These are phyloP conservation scores for Nestor notabilis DNA, from an alignment of 2,113 vertebrate species.

Conservation along the genomic window DNA sequence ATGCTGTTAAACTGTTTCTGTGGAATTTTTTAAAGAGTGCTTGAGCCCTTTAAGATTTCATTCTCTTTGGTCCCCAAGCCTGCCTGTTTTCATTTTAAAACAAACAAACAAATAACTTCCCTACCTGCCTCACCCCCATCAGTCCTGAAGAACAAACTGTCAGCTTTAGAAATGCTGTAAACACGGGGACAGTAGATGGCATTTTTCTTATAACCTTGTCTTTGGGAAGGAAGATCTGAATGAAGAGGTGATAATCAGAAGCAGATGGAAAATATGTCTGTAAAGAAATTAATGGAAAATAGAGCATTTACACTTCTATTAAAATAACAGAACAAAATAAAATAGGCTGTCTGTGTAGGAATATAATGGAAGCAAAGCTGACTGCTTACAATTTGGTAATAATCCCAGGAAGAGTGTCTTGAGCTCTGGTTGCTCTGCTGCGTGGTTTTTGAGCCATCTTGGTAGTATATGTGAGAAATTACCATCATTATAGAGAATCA, in stretches of 20 bases:
- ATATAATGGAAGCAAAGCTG: background rate
- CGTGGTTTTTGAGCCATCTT: background rate
- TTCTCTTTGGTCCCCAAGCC: background rate
- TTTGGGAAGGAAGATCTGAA: background rate
- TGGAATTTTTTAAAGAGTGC: background rate
- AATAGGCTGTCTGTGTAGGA: background rate
- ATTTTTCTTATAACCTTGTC: background rate
- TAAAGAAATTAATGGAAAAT: constrained; percentile 5
- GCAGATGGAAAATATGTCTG: background rate
- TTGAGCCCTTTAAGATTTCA: background rate
- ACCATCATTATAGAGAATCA: background rate
- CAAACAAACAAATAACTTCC: background rate
- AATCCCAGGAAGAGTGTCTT: background rate
- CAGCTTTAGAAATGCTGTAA: background rate
- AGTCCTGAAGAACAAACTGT: background rate
- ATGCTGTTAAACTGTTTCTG: background rate
- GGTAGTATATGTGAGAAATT: background rate
- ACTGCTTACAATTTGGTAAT: background rate
- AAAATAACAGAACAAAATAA: background rate
- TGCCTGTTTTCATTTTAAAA: constrained; percentile 14
- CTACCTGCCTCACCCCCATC: background rate
- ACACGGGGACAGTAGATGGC: background rate
- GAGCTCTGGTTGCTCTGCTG: background rate
- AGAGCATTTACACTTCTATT: background rate
- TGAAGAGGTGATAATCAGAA: background rate